Evolutionary conservation across 2,797 vertebrate genomes (phyloP), one percentile per base, ranked within the genome.

Genomic region (Crocodylus rhombifer): DNA sequence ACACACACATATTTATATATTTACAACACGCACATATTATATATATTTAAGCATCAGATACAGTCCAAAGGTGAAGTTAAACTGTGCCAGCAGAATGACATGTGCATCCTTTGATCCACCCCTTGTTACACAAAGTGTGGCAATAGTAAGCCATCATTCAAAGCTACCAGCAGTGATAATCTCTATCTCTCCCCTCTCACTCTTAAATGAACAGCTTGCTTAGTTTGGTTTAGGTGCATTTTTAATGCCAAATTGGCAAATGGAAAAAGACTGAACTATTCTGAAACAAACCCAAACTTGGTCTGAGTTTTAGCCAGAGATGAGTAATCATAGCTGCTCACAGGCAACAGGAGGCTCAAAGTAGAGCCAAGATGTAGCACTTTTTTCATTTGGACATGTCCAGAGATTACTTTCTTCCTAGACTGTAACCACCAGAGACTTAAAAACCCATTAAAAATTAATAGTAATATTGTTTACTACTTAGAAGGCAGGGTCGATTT

Each of bases 231-330:
- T 76, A 62, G 0, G 0, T 55, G 7, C 58, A 80, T 86, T 91
- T 95, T 95, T 61, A 69, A 88, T 87, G 91, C 76, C 78, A 84
- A 64, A 6, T 1, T 61, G 79, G 65, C 77, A 89, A 63, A 73
- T 11, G 42, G 57, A 85, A 96, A 88, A 83, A n/a, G 36, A 21
- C 51, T 85, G 14, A 21, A 63, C 25, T 80, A 5, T 33, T 81
- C 75, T 80, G 36, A 65, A 90, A 87, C 63, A 88, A 30, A 91
- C 77, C 30, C 2, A 56, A 61, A 21, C 51, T 88, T 65, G 56
- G 33, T 84, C 63, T 78, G 60, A 88, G 79, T 82, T 92, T 88
- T 69, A 62, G 78, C 58, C 10, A 82, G 60, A 61, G 61, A 82
- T 9, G 17, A 82, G 28, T n/a, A 89, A 89, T 87, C 20, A 1